Evolutionary conservation across 92 coral and sea anemone genomes (phyloP).

Genomic region (Pocillopora grandis): DNA sequence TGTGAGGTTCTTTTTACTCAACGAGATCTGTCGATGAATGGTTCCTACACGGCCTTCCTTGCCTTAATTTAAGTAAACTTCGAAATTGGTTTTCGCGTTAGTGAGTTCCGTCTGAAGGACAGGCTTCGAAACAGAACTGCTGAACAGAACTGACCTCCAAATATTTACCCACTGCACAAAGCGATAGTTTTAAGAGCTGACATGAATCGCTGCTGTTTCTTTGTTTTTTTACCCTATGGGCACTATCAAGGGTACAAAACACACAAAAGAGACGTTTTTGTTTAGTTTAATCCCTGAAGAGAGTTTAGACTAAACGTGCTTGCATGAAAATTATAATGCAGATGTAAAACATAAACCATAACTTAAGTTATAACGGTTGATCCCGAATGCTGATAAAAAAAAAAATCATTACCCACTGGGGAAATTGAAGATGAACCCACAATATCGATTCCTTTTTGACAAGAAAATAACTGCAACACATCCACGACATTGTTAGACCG

Average conservation of each 20-base stretch:
- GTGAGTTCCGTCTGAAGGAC: constrained; percentile 7
- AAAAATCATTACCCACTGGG: neutral
- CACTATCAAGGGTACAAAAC: neutral
- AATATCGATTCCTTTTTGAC: neutral
- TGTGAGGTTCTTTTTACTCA: neutral
- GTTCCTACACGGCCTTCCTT: neutral
- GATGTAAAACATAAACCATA: neutral
- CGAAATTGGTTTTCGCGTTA: neutral
- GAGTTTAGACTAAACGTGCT: neutral
- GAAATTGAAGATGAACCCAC: neutral
- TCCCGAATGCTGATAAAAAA: neutral
- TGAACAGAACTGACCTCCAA: constrained; percentile 1
- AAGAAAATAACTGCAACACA: neutral
- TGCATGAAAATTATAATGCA: neutral
- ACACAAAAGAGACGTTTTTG: constrained; percentile 12
- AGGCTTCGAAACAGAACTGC: neutral
- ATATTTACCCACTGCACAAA: constrained; percentile 31
- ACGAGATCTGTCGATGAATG: neutral
- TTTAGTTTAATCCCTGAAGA: neutral
- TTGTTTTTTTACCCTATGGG: constrained; percentile 11
- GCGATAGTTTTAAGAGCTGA: constrained; percentile 17
- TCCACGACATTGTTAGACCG: neutral
- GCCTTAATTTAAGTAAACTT: constrained; percentile 3
- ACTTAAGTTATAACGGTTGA: constrained; percentile 6
- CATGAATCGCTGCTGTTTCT: constrained; percentile 9